Evolutionary conservation across 2,113 vertebrate species (phyloP).

Genomic region (Ochotona princeps): DNA sequence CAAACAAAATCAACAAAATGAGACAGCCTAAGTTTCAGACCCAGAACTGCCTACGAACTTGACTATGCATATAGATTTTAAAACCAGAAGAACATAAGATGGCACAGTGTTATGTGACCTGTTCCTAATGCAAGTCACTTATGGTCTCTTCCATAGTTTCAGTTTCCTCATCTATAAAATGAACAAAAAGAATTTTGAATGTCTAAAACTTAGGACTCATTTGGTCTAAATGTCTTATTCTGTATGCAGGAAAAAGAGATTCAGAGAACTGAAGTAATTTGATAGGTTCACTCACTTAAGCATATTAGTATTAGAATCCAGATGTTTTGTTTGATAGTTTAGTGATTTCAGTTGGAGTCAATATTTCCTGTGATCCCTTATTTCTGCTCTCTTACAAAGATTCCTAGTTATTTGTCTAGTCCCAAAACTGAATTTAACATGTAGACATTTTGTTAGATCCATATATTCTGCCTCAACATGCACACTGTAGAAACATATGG

Average conservation of each 20-base stretch:
- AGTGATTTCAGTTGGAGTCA: conserved; percentile 8
- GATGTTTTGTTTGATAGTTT: background rate
- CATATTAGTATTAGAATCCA: conserved; percentile 34
- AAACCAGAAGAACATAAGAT: background rate
- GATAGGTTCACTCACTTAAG: background rate
- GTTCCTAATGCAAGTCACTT: conserved; percentile 33
- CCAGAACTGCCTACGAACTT: background rate
- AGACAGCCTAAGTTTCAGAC: background rate
- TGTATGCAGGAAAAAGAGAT: conserved; percentile 30
- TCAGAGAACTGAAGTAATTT: background rate
- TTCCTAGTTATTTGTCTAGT: background rate
- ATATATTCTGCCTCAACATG: background rate
- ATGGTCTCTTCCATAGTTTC: background rate
- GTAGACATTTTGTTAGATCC: background rate
- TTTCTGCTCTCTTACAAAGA: conserved; percentile 15
- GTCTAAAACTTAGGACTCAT: conserved; percentile 8
- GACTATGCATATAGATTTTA: background rate
- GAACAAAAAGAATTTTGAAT: conserved; percentile 20
- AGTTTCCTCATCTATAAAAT: conserved; percentile 40
- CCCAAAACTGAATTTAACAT: background rate
- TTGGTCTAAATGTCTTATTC: background rate
- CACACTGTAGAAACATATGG: conserved; percentile 26
- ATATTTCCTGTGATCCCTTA: background rate
- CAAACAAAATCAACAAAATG: conserved; percentile 2
- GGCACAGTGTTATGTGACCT: background rate